Evolutionary conservation across 2,888 invertebrate genomes (phyloP).

Genomic region (Archips xylosteana): DNA sequence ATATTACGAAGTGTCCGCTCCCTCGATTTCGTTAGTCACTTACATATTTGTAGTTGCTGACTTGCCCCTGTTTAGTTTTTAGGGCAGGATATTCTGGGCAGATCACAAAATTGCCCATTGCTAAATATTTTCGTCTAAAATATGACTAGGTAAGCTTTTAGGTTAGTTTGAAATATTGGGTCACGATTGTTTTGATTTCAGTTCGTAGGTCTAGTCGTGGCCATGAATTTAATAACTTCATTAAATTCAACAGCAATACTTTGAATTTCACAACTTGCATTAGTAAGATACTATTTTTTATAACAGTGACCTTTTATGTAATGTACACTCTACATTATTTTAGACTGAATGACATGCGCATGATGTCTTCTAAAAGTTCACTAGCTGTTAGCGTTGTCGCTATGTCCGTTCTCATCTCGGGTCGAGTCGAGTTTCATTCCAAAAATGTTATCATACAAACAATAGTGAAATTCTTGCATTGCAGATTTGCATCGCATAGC

Average conservation of each 20-base stretch:
- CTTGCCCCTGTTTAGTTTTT: not conserved
- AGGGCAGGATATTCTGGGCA: not conserved
- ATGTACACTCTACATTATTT: not conserved
- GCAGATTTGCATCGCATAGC: no score
- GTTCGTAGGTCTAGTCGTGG: not conserved
- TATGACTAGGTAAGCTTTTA: conserved; percentile 28
- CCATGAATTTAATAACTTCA: not conserved
- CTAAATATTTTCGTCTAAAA: conserved; percentile 19
- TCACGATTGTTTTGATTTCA: not conserved
- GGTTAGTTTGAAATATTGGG: conserved; percentile 20
- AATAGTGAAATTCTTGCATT: no score
- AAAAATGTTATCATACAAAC: no score
- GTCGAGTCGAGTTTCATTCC: no score
- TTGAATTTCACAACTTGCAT: not conserved
- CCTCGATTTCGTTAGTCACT: not conserved
- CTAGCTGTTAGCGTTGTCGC: no score
- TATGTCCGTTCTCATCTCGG: no score
- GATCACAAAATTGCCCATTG: not conserved
- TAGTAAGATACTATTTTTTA: not conserved
- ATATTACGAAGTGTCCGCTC: not conserved
- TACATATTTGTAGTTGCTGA: not conserved
- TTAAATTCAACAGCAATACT: not conserved
- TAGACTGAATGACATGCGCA: not conserved
- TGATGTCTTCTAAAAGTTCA: not conserved
- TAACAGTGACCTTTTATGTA: not conserved